Evolutionary conservation across 1,140 invertebrate genomes (phyloP).

Genomic region (Spodoptera litura): DNA sequence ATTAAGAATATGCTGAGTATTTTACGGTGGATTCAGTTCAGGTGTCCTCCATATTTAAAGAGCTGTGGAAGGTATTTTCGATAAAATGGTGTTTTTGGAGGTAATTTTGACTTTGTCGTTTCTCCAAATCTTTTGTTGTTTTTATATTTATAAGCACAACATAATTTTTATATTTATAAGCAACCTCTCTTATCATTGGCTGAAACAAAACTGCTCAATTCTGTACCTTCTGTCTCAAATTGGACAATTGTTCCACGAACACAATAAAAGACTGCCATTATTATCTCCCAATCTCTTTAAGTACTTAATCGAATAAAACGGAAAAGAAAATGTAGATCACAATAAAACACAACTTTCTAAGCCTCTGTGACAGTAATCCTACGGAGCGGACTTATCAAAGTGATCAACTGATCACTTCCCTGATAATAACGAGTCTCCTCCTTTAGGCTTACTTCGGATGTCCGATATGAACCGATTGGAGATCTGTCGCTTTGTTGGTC

Average conservation of each 20-base stretch:
- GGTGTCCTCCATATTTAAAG: neutral
- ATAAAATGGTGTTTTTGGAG: neutral
- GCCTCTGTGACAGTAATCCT: constrained; percentile 28
- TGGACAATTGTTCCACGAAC: neutral
- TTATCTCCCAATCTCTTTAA: constrained; percentile 7
- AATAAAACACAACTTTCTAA: constrained; percentile 30
- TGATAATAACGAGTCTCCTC: neutral
- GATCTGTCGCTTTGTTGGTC: neutral
- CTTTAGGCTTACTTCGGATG: neutral
- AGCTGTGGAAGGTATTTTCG: neutral
- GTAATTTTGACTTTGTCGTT: neutral
- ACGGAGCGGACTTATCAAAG: constrained; percentile 15
- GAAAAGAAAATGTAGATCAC: constrained; percentile 26
- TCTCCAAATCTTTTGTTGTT: too few species aligned
- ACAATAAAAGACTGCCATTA: neutral
- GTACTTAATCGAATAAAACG: constrained; percentile 14
- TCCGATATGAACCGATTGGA: constrained; percentile 1
- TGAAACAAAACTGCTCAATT: too few species aligned
- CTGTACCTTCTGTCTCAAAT: too few species aligned
- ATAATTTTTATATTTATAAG: too few species aligned
- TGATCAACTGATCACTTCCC: constrained; percentile 21
- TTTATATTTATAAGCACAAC: too few species aligned
- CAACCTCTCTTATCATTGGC: too few species aligned
- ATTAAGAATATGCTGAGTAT: constrained; percentile 37
- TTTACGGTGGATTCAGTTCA: constrained; percentile 6